These are phyloP conservation scores for Ochropleura leucogaster DNA, from an alignment of 2,888 invertebrate species.

Conservation along the genomic window DNA sequence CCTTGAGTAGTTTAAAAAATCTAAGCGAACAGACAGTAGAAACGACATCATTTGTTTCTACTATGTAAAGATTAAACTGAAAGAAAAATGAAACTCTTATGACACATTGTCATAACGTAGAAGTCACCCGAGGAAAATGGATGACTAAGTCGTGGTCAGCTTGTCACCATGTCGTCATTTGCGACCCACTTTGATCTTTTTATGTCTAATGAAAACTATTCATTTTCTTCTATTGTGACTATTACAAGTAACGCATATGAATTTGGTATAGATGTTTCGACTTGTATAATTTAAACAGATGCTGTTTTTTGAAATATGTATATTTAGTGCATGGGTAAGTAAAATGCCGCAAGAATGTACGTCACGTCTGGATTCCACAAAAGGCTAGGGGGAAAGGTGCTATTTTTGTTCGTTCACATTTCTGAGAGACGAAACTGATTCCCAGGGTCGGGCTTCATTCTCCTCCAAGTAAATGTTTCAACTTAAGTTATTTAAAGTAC, in stretches of 20 bases:
- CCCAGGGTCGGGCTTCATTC: neutral
- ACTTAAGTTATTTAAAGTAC: neutral
- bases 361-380: slow-evolving; percentile 30
- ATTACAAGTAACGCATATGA: slow-evolving; percentile 12
- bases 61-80: neutral
- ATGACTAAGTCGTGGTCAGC: slow-evolving; percentile 43
- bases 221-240: neutral
- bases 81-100: slow-evolving; percentile 19
- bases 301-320: slow-evolving; percentile 22
- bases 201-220: slow-evolving; percentile 1
- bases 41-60: too few relatives aligned
- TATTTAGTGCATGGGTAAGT: slow-evolving; percentile 18
- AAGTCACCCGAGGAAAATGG: slow-evolving; percentile 43
- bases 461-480: neutral
- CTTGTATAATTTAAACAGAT: slow-evolving; percentile 7
- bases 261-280: neutral
- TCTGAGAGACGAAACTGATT: slow-evolving; percentile 17
- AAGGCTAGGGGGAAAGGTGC: slow-evolving; percentile 28
- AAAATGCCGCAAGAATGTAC: slow-evolving; percentile 21
- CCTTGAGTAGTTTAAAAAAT: too few relatives aligned
- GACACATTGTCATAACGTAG: slow-evolving; percentile 31
- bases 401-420: slow-evolving; percentile 36
- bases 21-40: too few relatives aligned
- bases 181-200: slow-evolving; percentile 39
- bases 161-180: slow-evolving; percentile 18